These are phyloP conservation scores for Cylloceria caligata DNA, from an alignment of 2,888 invertebrate species.

Conservation along the genomic window DNA sequence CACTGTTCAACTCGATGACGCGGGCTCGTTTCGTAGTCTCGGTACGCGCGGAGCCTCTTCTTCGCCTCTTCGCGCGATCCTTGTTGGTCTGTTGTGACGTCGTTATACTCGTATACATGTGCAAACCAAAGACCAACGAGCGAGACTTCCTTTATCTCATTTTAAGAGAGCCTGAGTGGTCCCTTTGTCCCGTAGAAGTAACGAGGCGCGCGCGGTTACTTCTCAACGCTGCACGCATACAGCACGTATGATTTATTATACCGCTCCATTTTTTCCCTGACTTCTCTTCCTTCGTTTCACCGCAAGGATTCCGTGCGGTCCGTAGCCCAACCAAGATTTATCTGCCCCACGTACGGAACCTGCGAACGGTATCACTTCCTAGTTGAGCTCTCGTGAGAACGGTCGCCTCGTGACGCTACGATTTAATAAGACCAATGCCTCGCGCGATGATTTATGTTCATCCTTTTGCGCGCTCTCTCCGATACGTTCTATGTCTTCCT, in stretches of 20 bases:
- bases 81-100: slow-evolving; percentile 1
- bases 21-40: slow-evolving; percentile 25
- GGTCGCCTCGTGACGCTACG: background rate
- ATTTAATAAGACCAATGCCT: background rate
- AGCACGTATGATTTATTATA: background rate
- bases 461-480: background rate
- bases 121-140: background rate
- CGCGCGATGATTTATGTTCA: slow-evolving; percentile 19
- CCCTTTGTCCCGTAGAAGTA: slow-evolving; percentile 48
- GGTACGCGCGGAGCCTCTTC: slow-evolving; percentile 14
- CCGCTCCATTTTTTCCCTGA: slow-evolving; percentile 16
- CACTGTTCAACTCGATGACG: slow-evolving; percentile 24
- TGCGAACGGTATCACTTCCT: slow-evolving; percentile 20
- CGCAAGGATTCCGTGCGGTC: slow-evolving; percentile 9
- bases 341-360: slow-evolving; percentile 4
- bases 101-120: background rate
- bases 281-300: background rate
- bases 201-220: slow-evolving; percentile 4
- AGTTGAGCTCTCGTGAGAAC: slow-evolving; percentile 3
- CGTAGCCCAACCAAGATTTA: slow-evolving; percentile 23
- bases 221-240: background rate
- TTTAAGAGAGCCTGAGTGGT: slow-evolving; percentile 48
- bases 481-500: background rate
- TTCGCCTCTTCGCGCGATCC: background rate
- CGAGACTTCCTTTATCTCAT: slow-evolving; percentile 47